A percentile compares a stretch with the other conserved stretches of the same genome.
Evolutionary conservation across 2,113 vertebrate species (phyloP).

Genomic region (Anthoscopus minutus): DNA sequence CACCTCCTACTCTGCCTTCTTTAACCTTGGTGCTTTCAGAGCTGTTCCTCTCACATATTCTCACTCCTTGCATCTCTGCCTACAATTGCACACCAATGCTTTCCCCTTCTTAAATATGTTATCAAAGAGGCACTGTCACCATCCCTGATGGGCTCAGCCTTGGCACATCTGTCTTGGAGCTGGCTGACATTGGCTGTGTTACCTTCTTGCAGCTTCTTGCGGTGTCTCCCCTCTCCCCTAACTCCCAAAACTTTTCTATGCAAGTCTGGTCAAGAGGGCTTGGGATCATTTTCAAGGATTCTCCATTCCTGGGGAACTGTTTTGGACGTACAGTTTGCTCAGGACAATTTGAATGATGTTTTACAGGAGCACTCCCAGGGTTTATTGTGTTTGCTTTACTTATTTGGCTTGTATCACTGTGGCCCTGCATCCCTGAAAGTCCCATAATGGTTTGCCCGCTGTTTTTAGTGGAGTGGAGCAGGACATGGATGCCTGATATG

Average conservation of each 20-base stretch:
- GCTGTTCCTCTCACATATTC: neutral
- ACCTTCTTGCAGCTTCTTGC: neutral
- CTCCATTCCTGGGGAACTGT: neutral
- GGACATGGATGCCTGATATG: neutral
- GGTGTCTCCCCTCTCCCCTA: neutral
- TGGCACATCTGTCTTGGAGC: neutral
- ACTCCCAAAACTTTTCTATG: neutral
- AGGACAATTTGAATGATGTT: neutral
- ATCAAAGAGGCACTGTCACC: neutral
- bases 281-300: neutral
- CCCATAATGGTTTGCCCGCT: neutral
- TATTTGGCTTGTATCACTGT: neutral
- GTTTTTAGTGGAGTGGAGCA: neutral
- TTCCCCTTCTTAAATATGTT: neutral
- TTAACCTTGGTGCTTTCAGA: neutral
- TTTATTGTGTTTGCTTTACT: neutral
- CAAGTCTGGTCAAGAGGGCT: neutral
- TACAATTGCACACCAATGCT: neutral
- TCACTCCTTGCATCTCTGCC: neutral
- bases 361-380: neutral
- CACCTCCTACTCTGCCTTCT: neutral
- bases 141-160: neutral
- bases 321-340: fast-evolving
- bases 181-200: neutral
- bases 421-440: neutral